These are phyloP conservation scores for Neotoxoptera formosana DNA, from an alignment of 1,140 invertebrate genomes.

Conservation along the genomic window DNA sequence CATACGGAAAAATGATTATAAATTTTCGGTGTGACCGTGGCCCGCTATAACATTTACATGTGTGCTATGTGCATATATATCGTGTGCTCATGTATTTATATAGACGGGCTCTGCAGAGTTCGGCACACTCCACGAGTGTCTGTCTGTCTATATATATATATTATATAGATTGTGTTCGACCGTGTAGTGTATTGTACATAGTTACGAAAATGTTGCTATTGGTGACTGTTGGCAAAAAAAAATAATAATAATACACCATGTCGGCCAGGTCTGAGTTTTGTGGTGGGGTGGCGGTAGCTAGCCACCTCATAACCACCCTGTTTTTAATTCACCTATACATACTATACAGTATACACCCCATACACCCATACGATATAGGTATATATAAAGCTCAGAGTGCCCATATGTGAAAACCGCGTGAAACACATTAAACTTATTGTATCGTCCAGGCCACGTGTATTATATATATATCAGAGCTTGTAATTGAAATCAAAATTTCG, in stretches of 20 bases:
- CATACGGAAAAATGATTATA: constrained; percentile 2
- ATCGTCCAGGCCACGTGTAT: neutral
- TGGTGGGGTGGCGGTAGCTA: neutral
- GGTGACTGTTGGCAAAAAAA: constrained; percentile 25
- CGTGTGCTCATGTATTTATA: neutral
- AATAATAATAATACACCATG: neutral
- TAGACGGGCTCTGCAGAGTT: neutral
- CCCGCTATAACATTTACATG: neutral
- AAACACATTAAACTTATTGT: neutral
- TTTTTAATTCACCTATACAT: neutral
- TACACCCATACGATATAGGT: neutral
- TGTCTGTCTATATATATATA: neutral
- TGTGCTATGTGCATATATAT: neutral
- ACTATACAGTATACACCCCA: neutral
- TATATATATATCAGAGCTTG: no score
- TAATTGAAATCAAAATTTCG: no score
- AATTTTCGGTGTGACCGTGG: neutral
- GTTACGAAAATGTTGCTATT: constrained; percentile 40
- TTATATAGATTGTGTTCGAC: neutral
- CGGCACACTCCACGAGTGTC: neutral
- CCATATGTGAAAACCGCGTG: neutral
- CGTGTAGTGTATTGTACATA: neutral
- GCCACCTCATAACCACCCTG: neutral
- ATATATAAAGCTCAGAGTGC: neutral
- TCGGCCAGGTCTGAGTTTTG: neutral